These are phyloP conservation scores for Montipora capitata DNA, from an alignment of 92 coral and sea anemone genomes.

Conservation along the genomic window DNA sequence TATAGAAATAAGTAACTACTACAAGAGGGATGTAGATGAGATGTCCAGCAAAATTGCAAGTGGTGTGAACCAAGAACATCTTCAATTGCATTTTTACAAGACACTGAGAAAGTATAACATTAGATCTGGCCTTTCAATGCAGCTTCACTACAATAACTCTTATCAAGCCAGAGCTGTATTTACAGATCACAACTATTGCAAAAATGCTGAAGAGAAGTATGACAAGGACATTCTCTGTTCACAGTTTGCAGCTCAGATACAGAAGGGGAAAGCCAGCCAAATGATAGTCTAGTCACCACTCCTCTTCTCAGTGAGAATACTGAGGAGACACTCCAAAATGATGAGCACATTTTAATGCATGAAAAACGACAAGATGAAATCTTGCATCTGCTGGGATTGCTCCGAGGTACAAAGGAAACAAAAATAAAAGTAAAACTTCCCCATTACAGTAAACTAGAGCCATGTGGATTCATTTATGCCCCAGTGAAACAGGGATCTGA, in stretches of 20 bases:
- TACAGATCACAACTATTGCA: slow-evolving; percentile 42
- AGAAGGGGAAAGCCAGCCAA: neutral
- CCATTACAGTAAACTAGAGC: too few species aligned
- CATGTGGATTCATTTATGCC: too few species aligned
- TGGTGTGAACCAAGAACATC: slow-evolving; percentile 36
- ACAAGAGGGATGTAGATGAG: slow-evolving; percentile 25
- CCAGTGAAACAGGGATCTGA: too few species aligned
- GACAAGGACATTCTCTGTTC: slow-evolving; percentile 33
- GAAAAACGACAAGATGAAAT: too few species aligned
- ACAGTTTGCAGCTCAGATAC: slow-evolving; percentile 20
- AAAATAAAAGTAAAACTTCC: too few species aligned
- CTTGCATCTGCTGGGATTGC: too few species aligned
- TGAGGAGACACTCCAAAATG: slow-evolving; percentile 27
- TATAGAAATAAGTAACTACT: neutral
- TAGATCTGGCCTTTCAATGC: slow-evolving; percentile 49
- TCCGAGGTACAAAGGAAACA: too few species aligned
- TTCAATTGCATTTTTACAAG: slow-evolving; percentile 52
- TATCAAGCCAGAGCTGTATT: slow-evolving; percentile 34
- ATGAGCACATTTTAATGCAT: too few species aligned
- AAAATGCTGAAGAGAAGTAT: slow-evolving; percentile 17
- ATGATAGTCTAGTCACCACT: slow-evolving; percentile 8
- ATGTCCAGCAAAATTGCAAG: slow-evolving; percentile 38
- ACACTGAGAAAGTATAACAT: slow-evolving; percentile 43
- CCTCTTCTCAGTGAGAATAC: slow-evolving; percentile 22
- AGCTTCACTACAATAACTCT: slow-evolving; percentile 51